A percentile compares a stretch with the other conserved stretches of the same genome.
Conservation (phyloP, 2,113 vertebrate genomes). For the Piaya cayana region DNA sequence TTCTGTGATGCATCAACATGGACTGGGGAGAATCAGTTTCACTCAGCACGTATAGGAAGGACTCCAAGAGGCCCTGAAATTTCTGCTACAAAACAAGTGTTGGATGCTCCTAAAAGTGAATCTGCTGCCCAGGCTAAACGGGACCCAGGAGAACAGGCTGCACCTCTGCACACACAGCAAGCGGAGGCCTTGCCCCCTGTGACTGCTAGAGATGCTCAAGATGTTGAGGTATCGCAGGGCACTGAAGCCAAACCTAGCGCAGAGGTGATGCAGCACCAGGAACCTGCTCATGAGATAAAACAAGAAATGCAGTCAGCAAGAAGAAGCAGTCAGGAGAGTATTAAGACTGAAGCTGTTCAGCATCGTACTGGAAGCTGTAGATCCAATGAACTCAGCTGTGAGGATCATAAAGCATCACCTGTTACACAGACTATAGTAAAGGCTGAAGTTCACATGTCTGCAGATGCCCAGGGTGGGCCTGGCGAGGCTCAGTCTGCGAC, state of each 20-base stretch:
- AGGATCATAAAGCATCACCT: fast-evolving
- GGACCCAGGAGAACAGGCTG: background rate
- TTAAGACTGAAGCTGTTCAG: background rate
- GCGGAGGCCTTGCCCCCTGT: fast-evolving
- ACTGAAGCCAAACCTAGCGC: background rate
- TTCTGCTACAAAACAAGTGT: fast-evolving
- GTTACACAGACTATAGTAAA: background rate
- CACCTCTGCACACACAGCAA: fast-evolving
- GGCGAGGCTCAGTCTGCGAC: background rate
- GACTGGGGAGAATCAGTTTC: background rate
- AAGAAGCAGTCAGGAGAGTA: background rate
- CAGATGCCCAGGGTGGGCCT: background rate
- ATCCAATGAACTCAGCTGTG: fast-evolving
- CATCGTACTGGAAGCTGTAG: fast-evolving
- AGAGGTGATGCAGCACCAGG: background rate
- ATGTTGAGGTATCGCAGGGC: background rate
- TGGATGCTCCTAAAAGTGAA: fast-evolving
- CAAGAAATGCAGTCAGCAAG: background rate
- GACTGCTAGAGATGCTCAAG: fast-evolving
- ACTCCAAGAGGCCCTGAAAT: background rate
- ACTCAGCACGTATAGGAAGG: background rate
- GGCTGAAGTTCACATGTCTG: conserved; percentile 19
- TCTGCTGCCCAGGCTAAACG: background rate
- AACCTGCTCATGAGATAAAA: fast-evolving
- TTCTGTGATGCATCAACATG: background rate